Conservation (phyloP, 2,888 invertebrate species). For the Parelbella ahira region DNA sequence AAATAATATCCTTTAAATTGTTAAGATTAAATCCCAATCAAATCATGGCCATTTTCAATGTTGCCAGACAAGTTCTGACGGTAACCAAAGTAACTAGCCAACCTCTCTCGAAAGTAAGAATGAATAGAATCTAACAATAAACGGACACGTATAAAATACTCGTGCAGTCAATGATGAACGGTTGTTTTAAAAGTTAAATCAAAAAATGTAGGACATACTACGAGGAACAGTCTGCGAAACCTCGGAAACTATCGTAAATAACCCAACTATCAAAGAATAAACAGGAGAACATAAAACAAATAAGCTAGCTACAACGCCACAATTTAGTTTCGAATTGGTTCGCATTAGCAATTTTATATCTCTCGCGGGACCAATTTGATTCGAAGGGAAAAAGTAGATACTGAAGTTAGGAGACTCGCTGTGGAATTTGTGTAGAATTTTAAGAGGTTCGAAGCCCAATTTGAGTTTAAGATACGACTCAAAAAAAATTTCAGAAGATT, state of each 20-base stretch:
- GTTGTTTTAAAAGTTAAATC: too few species aligned
- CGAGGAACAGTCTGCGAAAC: background rate
- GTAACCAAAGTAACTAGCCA: too few species aligned
- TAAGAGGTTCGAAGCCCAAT: conserved; percentile 11
- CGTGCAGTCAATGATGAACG: too few species aligned
- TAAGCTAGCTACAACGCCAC: conserved; percentile 18
- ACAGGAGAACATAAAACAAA: conserved; percentile 15
- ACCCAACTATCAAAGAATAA: conserved; percentile 19
- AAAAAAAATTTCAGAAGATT: too few species aligned
- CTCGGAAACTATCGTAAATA: conserved; percentile 18
- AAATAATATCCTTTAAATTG: too few species aligned
- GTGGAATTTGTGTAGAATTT: conserved; percentile 15
- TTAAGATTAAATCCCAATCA: too few species aligned
- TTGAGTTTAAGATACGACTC: conserved; percentile 1
- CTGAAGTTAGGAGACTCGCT: conserved; percentile 9
- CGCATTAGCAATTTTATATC: conserved; percentile 26
- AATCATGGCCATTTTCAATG: too few species aligned
- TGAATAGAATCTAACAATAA: too few species aligned
- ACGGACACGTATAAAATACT: too few species aligned
- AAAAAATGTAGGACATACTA: too few species aligned
- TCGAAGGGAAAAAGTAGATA: conserved; percentile 21
- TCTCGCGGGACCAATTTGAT: conserved; percentile 21
- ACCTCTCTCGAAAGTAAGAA: too few species aligned
- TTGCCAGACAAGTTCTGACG: too few species aligned
- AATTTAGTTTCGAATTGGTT: conserved; percentile 24